These are phyloP conservation scores for Hylia prasina DNA, from an alignment of 2,113 vertebrate species.

Conservation along the genomic window DNA sequence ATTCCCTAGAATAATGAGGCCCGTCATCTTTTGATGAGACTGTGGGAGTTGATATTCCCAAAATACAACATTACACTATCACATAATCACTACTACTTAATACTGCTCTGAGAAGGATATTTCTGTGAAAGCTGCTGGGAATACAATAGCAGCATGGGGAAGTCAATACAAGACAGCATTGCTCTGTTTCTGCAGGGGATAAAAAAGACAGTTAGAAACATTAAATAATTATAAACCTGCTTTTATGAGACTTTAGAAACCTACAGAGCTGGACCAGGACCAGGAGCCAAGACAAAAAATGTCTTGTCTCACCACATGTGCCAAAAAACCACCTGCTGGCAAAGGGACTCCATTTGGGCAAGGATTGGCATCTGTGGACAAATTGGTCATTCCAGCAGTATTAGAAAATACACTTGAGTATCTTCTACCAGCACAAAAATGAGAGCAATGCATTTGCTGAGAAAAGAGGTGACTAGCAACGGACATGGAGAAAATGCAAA, in stretches of 20 bases:
- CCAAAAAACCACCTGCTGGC: neutral
- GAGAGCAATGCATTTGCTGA: neutral
- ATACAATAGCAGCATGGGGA: neutral
- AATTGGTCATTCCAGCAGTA: neutral
- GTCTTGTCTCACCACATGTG: neutral
- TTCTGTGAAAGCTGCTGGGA: constrained; percentile 5
- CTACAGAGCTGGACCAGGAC: neutral
- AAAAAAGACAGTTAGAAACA: neutral
- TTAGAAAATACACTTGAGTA: neutral
- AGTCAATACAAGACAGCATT: neutral
- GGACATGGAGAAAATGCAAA: neutral
- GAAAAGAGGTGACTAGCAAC: neutral
- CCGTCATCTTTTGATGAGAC: constrained; percentile 43
- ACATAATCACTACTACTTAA: constrained; percentile 27
- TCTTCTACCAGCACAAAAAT: neutral
- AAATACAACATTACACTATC: constrained; percentile 33
- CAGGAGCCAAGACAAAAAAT: neutral
- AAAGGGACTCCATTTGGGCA: neutral
- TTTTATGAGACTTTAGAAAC: neutral
- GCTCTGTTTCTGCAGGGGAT: neutral
- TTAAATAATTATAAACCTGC: neutral
- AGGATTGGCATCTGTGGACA: neutral
- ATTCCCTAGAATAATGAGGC: constrained; percentile 8
- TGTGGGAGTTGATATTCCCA: constrained; percentile 38
- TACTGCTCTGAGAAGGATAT: neutral